These are phyloP conservation scores for Coccyzus lansbergi DNA, from an alignment of 2,797 vertebrate species.

Conservation along the genomic window DNA sequence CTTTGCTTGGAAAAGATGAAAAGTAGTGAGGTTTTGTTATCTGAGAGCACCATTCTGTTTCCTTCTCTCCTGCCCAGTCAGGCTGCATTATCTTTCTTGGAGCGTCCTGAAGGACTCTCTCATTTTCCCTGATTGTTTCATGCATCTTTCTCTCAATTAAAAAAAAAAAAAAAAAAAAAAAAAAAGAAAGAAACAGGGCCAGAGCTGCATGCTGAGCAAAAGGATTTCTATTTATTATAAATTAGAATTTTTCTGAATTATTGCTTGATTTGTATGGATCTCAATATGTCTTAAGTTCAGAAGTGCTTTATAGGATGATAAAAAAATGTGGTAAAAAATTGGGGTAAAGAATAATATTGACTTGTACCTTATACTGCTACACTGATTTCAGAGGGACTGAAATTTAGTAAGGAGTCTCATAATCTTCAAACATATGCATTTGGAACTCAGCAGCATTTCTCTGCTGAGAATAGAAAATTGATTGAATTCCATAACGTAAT, in stretches of 20 bases:
- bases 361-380: neutral
- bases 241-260: neutral
- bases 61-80: neutral
- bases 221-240: neutral
- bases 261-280: constrained; percentile 4
- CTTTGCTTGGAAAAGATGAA: neutral
- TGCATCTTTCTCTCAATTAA: neutral
- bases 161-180: accelerated
- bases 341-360: neutral
- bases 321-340: too few species aligned
- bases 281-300: neutral
- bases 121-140: neutral
- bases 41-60: neutral
- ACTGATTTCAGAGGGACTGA: neutral
- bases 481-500: constrained; percentile 22
- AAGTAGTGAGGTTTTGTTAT: neutral
- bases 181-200: neutral
- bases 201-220: neutral
- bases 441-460: constrained; percentile 14
- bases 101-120: neutral
- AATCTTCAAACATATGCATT: neutral
- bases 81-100: neutral
- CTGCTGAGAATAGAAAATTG: constrained; percentile 15
- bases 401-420: neutral
- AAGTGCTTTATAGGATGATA: neutral